These are phyloP conservation scores for Drosophila funebris DNA, from an alignment of 1,140 invertebrate species.

Conservation along the genomic window DNA sequence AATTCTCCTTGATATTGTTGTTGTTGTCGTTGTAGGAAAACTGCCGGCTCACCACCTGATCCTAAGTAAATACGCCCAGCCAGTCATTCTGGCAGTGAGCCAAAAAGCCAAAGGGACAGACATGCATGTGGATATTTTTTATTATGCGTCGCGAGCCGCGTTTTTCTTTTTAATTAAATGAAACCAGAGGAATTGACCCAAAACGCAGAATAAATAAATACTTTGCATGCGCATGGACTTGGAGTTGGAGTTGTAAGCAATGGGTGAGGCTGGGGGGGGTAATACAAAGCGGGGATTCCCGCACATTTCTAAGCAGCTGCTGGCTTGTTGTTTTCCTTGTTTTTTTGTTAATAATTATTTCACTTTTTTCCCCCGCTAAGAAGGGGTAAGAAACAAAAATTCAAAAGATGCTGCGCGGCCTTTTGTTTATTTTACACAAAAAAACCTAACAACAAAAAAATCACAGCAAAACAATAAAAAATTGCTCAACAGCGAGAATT, in stretches of 20 bases:
- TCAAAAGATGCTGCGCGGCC: slow-evolving; percentile 69
- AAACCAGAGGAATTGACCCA: slow-evolving; percentile 83
- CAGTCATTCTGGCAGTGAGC: background rate
- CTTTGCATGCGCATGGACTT: slow-evolving; percentile 22
- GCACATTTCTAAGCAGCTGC: slow-evolving; percentile 47
- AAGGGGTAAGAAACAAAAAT: slow-evolving; percentile 62
- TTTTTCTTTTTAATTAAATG: slow-evolving; percentile 84
- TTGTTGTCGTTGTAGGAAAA: slow-evolving; percentile 18
- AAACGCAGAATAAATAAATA: slow-evolving; percentile 79
- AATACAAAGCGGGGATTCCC: background rate
- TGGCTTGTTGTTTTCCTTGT: slow-evolving; percentile 22
- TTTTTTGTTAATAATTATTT: slow-evolving; percentile 80
- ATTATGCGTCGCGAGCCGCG: slow-evolving; percentile 56
- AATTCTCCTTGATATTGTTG: slow-evolving; percentile 1
- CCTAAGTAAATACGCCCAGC: slow-evolving; percentile 76
- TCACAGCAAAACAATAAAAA: slow-evolving; percentile 12
- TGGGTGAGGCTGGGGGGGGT: too few relatives aligned
- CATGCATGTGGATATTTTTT: slow-evolving; percentile 71
- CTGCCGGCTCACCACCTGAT: slow-evolving; percentile 77
- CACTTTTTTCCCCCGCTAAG: slow-evolving; percentile 40
- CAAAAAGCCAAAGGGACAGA: slow-evolving; percentile 40
- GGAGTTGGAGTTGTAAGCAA: background rate
- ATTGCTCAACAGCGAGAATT: slow-evolving; percentile 44
- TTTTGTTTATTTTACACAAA: slow-evolving; percentile 58
- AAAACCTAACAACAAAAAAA: slow-evolving; percentile 3